Base-by-base conservation (phyloP, 2,113 vertebrate genomes). In the Oreochromis aureus region DNA sequence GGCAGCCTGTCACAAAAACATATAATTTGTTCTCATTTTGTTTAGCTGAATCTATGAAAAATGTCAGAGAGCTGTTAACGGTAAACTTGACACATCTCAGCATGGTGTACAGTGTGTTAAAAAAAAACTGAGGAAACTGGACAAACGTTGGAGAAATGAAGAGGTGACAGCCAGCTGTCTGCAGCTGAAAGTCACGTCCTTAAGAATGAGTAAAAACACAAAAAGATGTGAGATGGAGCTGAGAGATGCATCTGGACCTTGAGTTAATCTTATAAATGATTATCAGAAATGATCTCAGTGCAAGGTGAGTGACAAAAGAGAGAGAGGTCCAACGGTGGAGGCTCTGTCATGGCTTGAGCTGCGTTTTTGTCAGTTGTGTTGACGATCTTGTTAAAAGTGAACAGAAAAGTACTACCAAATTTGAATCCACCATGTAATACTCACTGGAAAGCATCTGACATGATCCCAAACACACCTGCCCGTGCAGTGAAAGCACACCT, bases 1-100 rank as follows among this genome's bases (percentile, higher is more conserved):
- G 0, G 1, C 63, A 69, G 1, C 0, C 1, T 53, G 48, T 19
- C 48, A 53, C 4, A 0, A 39, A 66, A 66, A 39, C 61, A 39
- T 39, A 7, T 3, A 66, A 66, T 66, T n/a, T 5, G 32, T 36
- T 66, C 18, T 66, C 4, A 66, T 66, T 66, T 39, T 39, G 0
- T 66, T 66, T 66, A 66, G 63, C 4, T 66, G 61, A 66, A 1
- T 66, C 34, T 66, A 13, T 66, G 19, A 66, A 39, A 66, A 18
- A 66, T 66, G 34, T 39, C 61, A 66, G 34, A 66, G 61, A 12
- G 34, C 61, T 66, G 18, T 66, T 66, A 39, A 39, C 61, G 36
- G 18, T n/a, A 66, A 66, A 66, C 32, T 66, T 0, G 10, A 1
- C 18, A 5, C 39, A 18, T 66, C 32, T 66, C 32, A 66, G 32